These are phyloP conservation scores for Axinella damicornis DNA, from an alignment of 37 sponge, comb jelly and placozoan genomes.

Conservation along the genomic window DNA sequence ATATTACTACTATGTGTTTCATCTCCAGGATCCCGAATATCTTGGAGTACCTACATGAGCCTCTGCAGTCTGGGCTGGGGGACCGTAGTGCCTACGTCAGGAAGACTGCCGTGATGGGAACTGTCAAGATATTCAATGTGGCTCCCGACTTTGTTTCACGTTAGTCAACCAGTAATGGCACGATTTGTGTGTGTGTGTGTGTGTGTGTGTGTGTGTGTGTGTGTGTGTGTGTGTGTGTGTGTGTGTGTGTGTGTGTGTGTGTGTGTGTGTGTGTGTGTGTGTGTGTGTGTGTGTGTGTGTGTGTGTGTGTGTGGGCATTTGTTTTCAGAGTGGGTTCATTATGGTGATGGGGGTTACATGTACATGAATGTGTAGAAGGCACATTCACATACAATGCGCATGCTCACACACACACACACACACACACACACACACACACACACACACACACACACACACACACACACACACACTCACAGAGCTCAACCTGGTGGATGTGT, in stretches of 20 bases:
- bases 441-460: conserved; percentile 16
- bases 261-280: no score
- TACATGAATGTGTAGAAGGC: no score
- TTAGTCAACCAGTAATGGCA: conserved; percentile 1
- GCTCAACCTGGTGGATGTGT: conserved; percentile 77
- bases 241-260: no score
- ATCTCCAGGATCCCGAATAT: conserved; percentile 83
- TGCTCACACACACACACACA: background rate
- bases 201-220: conserved; percentile 9
- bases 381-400: background rate
- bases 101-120: conserved; percentile 93
- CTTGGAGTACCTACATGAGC: conserved; percentile 89
- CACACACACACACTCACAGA: conserved; percentile 40
- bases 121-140: conserved; percentile 85
- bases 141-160: conserved; percentile 82
- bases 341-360: no score
- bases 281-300: no score
- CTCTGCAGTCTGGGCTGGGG: conserved; percentile 85
- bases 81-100: conserved; percentile 95
- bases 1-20: no score
- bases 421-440: background rate
- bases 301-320: no score
- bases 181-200: conserved; percentile 9
- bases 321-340: no score
- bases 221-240: no score